Conservation (phyloP, 2,113 vertebrate genomes). For the Tragelaphus imberbis region DNA sequence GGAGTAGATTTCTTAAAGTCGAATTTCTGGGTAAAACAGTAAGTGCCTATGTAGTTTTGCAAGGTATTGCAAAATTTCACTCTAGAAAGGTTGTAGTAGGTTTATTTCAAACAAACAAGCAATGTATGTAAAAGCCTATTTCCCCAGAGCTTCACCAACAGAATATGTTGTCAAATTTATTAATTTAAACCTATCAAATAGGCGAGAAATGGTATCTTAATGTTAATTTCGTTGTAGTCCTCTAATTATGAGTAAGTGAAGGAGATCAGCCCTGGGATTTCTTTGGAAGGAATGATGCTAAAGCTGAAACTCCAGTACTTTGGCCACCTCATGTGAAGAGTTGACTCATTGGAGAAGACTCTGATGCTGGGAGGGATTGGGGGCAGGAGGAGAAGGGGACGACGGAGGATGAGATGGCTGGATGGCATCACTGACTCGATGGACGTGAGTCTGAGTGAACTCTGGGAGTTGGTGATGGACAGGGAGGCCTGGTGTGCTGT, state of each 20-base stretch:
- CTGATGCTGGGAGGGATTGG: no score
- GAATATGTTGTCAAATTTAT: neutral
- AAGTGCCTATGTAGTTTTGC: neutral
- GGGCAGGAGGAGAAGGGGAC: no score
- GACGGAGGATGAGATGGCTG: no score
- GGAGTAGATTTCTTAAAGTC: neutral
- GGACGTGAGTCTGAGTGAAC: no score
- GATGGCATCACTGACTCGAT: no score
- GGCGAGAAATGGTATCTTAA: neutral
- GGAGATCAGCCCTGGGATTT: no score
- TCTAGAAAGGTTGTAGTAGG: neutral
- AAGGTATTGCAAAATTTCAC: neutral
- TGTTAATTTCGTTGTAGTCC: neutral
- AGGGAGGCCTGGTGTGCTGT: no score
- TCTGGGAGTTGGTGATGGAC: no score
- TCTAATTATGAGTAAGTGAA: neutral
- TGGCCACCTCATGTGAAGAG: no score
- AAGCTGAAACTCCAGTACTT: no score
- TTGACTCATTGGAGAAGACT: no score
- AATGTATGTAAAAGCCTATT: neutral
- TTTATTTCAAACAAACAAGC: neutral
- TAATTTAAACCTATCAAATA: neutral
- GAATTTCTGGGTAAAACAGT: neutral
- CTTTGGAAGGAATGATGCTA: no score
- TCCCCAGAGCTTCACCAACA: neutral